Percentiles rank a stretch among this genome's conserved stretches.
These are phyloP conservation scores for Gobionotothen gibberifrons DNA, from an alignment of 2,797 vertebrate species.

Conservation along the genomic window DNA sequence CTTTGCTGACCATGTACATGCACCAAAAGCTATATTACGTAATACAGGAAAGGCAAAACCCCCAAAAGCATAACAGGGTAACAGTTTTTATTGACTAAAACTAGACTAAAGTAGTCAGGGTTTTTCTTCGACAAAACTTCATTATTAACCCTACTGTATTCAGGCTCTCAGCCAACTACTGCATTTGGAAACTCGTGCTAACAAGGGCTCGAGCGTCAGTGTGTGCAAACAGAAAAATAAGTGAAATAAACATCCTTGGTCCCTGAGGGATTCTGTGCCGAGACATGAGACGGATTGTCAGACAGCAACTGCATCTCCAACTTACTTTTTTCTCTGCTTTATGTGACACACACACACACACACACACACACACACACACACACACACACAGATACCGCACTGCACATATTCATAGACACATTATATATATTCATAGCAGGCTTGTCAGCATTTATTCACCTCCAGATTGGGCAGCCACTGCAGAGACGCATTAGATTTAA, in stretches of 20 bases:
- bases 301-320: conserved; percentile 49
- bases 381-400: background rate
- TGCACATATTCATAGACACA: conserved; percentile 2
- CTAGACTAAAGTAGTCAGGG: no score
- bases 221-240: conserved; percentile 56
- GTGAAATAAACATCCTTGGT: conserved; percentile 51
- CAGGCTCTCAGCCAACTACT: conserved; percentile 21
- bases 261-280: conserved; percentile 46
- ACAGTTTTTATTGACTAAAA: no score
- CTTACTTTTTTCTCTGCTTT: conserved; percentile 39
- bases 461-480: background rate
- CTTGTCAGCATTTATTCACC: background rate
- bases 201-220: conserved; percentile 31
- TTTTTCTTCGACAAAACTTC: no score
- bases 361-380: no score
- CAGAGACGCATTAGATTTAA: background rate
- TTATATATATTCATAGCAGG: conserved; percentile 22
- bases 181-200: conserved; percentile 31
- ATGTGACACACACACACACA: conserved; percentile 4
- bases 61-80: no score
- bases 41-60: no score
- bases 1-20: no score
- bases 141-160: background rate
- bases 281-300: conserved; percentile 50
- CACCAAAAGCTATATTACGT: no score